Conservation (phyloP, 2,888 invertebrate genomes). For the Diadegma fenestrale region DNA sequence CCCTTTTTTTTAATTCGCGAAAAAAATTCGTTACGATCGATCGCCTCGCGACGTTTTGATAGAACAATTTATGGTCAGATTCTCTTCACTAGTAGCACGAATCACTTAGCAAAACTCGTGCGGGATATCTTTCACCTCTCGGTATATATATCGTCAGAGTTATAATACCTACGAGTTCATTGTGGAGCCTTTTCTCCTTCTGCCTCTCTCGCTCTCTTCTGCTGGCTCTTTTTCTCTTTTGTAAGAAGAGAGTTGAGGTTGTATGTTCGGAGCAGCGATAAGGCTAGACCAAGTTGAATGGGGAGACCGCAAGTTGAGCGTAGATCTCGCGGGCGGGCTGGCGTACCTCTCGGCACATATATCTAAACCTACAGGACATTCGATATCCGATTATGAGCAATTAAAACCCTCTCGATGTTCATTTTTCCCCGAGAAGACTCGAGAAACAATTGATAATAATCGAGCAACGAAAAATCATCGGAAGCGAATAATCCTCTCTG, state of each 20-base stretch:
- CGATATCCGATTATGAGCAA: constrained; percentile 8
- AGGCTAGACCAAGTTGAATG: constrained; percentile 75
- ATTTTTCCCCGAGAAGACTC: not conserved
- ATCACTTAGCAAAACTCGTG: constrained; percentile 51
- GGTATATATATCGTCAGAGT: constrained; percentile 35
- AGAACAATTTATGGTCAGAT: constrained; percentile 2
- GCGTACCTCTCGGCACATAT: constrained; percentile 29
- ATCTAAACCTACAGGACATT: constrained; percentile 25
- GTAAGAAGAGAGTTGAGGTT: constrained; percentile 45
- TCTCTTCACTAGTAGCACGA: constrained; percentile 32
- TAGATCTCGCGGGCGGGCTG: constrained; percentile 68
- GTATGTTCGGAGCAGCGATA: constrained; percentile 69
- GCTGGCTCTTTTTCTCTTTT: constrained; percentile 7
- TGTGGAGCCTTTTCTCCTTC: constrained; percentile 53
- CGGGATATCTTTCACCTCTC: constrained; percentile 37
- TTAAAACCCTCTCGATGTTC: not conserved
- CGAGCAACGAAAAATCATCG: not conserved
- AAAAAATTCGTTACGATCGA: not conserved
- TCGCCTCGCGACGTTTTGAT: not conserved
- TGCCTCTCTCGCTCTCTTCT: constrained; percentile 5
- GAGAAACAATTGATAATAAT: not conserved
- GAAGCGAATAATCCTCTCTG: not conserved
- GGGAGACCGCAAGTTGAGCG: constrained; percentile 67
- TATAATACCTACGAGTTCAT: constrained; percentile 67
- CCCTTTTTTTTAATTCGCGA: not conserved